Conservation (phyloP, 2,888 invertebrate genomes). For the Melinaea marsaeus region DNA sequence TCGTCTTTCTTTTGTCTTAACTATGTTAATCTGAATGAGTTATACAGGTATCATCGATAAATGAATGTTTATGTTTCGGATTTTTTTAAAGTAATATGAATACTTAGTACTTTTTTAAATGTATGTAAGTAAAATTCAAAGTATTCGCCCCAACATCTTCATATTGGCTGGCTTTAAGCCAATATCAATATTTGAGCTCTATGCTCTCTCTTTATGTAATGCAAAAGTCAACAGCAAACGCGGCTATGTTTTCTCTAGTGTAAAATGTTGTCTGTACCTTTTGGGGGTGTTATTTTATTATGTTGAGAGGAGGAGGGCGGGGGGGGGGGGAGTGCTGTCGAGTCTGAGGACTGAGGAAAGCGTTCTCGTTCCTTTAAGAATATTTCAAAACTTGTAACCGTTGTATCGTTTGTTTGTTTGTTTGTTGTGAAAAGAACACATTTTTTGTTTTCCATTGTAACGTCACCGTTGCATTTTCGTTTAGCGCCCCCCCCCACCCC, state of each 20-base stretch:
- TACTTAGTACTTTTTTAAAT: background rate
- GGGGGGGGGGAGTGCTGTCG: conserved; percentile 27
- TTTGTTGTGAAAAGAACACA: conserved; percentile 12
- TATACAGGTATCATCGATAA: no score
- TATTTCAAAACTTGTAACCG: conserved; percentile 23
- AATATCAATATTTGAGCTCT: conserved; percentile 36
- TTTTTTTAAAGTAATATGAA: background rate
- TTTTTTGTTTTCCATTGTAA: conserved; percentile 8
- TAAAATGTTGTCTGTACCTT: conserved; percentile 47
- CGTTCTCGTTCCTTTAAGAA: conserved; percentile 31
- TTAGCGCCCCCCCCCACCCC: conserved; percentile 4
- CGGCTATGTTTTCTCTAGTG: conserved; percentile 50
- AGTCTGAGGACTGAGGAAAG: conserved; percentile 27
- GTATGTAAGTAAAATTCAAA: conserved; percentile 4
- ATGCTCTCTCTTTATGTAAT: conserved; percentile 43
- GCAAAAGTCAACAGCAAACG: conserved; percentile 55
- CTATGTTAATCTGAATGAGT: no score
- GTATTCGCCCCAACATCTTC: conserved; percentile 14
- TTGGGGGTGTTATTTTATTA: conserved; percentile 42
- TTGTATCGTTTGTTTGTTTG: conserved; percentile 19
- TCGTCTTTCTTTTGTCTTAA: no score
- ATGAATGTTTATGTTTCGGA: background rate
- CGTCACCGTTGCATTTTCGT: conserved; percentile 4
- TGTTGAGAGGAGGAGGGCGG: conserved; percentile 19
- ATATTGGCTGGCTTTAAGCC: conserved; percentile 34